These are phyloP conservation scores for Rhinolophus ferrumequinum DNA, from an alignment of 2,113 vertebrate species.

Conservation along the genomic window DNA sequence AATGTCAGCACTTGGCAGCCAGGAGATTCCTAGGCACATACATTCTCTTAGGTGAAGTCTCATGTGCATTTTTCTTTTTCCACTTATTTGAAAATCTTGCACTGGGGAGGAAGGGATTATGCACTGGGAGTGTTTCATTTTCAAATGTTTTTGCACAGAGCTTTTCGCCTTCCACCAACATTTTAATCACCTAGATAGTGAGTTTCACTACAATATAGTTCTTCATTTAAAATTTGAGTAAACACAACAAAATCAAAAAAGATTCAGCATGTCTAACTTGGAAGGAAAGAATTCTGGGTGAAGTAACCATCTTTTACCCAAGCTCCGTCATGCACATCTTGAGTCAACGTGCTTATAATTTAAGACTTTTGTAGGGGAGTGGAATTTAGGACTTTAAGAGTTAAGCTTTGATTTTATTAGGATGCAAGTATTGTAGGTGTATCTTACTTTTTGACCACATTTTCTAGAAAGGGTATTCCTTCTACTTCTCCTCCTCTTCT, in stretches of 20 bases:
- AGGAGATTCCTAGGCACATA: background rate
- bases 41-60: background rate
- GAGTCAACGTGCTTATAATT: background rate
- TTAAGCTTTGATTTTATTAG: conserved; percentile 11
- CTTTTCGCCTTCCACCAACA: conserved; percentile 39
- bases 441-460: conserved; percentile 9
- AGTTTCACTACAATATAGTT: background rate
- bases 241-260: background rate
- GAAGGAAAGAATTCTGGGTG: background rate
- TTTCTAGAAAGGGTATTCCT: background rate
- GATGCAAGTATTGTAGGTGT: background rate
- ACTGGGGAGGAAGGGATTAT: conserved; percentile 35
- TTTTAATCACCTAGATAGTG: background rate
- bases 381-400: background rate
- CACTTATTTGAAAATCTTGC: conserved; percentile 49
- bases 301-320: background rate
- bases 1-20: conserved; percentile 8
- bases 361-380: background rate
- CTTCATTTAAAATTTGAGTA: conserved; percentile 55
- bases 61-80: background rate
- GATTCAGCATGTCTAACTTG: background rate
- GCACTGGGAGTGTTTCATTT: conserved; percentile 66
- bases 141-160: conserved; percentile 61
- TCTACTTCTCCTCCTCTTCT: background rate
- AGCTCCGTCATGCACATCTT: background rate